Conservation (phyloP, 2,888 invertebrate genomes). For the Lamellibrachia columna region DNA sequence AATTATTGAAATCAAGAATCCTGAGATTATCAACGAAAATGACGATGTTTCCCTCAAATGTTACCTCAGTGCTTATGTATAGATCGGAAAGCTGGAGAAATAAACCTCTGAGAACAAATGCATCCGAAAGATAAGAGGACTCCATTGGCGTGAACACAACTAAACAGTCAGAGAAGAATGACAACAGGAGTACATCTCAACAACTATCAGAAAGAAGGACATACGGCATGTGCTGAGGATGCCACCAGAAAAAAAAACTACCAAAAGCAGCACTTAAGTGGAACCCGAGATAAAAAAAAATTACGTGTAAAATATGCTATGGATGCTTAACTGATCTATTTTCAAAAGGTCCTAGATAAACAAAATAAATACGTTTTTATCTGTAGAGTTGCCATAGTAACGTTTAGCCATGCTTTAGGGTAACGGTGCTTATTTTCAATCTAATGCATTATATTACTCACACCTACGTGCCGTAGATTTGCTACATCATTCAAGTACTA, state of each 20-base stretch:
- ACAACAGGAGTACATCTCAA: no score
- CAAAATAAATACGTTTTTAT: background rate
- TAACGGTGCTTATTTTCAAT: background rate
- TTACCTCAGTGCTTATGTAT: no score
- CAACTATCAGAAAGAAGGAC: no score
- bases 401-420: background rate
- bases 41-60: no score
- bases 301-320: background rate
- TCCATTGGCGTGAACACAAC: no score
- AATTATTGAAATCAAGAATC: no score
- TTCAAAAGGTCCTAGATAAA: background rate
- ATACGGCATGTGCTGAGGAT: background rate
- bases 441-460: background rate
- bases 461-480: background rate
- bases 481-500: slow-evolving; percentile 6
- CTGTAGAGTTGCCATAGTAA: background rate
- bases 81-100: no score
- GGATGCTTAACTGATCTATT: background rate
- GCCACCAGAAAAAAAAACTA: no score
- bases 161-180: no score
- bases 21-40: no score
- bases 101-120: no score
- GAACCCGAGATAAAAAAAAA: background rate
- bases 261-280: background rate
- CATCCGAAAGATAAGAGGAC: no score